These are phyloP conservation scores for Luscinia luscinia DNA, from an alignment of 2,797 vertebrate genomes.

Conservation along the genomic window DNA sequence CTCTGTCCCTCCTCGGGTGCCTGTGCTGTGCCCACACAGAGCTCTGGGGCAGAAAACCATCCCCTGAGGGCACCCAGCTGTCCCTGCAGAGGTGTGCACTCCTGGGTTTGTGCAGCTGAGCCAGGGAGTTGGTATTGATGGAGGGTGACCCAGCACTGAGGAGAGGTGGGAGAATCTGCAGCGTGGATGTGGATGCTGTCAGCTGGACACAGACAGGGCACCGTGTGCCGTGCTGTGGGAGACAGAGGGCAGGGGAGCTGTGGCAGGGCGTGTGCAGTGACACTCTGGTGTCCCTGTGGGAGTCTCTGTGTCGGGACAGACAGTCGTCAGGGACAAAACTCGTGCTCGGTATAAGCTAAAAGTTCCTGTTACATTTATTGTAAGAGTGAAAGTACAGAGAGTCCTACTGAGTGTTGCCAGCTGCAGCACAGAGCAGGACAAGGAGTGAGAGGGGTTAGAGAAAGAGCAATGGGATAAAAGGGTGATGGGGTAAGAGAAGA, in stretches of 20 bases:
- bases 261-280: background rate
- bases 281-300: too few relatives aligned
- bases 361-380: too few relatives aligned
- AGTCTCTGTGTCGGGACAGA: too few relatives aligned
- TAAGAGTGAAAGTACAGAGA: too few relatives aligned
- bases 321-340: too few relatives aligned
- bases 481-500: too few relatives aligned
- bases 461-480: too few relatives aligned
- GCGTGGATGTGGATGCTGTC: accelerated
- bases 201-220: accelerated
- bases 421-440: too few relatives aligned
- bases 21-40: background rate
- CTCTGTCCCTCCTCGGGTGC: background rate
- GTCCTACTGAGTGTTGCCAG: too few relatives aligned
- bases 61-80: background rate
- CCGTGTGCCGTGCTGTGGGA: background rate
- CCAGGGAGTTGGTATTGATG: accelerated
- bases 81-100: background rate
- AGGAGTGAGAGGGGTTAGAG: too few relatives aligned
- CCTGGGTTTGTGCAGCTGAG: background rate
- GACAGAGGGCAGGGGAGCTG: background rate
- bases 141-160: background rate
- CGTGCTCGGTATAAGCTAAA: too few relatives aligned
- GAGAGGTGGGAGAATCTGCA: background rate
- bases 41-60: background rate